A percentile compares a stretch with the other conserved stretches of the same genome.
Conservation (phyloP, 2,888 invertebrate species). For the Amphipyra tragopoginis region DNA sequence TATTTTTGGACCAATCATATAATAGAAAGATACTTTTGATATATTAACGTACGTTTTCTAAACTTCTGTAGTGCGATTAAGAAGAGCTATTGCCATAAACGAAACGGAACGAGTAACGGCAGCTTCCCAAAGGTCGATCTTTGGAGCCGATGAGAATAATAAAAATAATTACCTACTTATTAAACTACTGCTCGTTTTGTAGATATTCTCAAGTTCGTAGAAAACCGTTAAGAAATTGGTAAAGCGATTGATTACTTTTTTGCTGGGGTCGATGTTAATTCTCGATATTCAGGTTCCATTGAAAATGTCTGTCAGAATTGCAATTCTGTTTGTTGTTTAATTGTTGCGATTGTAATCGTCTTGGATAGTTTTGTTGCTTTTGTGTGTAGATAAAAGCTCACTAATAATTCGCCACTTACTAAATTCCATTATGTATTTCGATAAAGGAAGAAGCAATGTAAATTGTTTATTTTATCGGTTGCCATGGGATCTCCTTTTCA, state of each 20-base stretch:
- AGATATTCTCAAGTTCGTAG: slow-evolving; percentile 28
- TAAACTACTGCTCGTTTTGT: slow-evolving; percentile 33
- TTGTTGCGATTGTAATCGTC: slow-evolving; percentile 45
- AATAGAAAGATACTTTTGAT: slow-evolving; percentile 34
- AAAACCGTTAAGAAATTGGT: slow-evolving; percentile 54
- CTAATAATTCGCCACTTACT: slow-evolving; percentile 11
- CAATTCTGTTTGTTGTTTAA: slow-evolving; percentile 47
- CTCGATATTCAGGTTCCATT: slow-evolving; percentile 44
- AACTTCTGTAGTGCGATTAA: slow-evolving; percentile 35
- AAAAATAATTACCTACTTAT: slow-evolving; percentile 57
- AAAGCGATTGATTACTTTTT: slow-evolving; percentile 52
- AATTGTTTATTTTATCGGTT: background rate
- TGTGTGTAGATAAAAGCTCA: slow-evolving; percentile 39
- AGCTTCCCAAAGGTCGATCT: slow-evolving; percentile 42
- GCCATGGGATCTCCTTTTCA: background rate
- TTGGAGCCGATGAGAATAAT: slow-evolving; percentile 47
- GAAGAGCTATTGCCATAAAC: slow-evolving; percentile 35
- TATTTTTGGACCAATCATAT: slow-evolving; percentile 37
- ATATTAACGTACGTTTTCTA: slow-evolving; percentile 39
- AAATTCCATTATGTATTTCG: slow-evolving; percentile 16
- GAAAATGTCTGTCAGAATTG: slow-evolving; percentile 32
- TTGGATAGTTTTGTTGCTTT: slow-evolving; percentile 35
- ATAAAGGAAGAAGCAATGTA: background rate
- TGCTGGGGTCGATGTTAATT: slow-evolving; percentile 36
- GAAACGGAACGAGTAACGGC: slow-evolving; percentile 50